Percentiles rank a stretch among this genome's conserved stretches.
Conservation (phyloP, 2,797 vertebrate species). For the Myotis findleyi region DNA sequence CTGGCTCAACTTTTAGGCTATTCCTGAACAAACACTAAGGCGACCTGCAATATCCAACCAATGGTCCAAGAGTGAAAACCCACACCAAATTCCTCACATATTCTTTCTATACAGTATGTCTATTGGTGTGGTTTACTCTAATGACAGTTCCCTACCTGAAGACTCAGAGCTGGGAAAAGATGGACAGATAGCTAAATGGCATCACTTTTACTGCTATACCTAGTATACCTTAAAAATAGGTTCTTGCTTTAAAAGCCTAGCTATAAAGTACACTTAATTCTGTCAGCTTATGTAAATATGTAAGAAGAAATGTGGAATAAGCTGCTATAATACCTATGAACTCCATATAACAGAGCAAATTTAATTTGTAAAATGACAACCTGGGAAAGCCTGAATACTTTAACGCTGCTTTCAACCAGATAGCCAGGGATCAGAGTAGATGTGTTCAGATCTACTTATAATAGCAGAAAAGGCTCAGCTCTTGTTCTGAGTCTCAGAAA, state of each 20-base stretch:
- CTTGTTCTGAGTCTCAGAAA: constrained; percentile 13
- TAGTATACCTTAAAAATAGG: background rate
- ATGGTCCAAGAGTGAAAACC: background rate
- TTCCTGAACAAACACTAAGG: constrained; percentile 11
- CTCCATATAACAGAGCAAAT: background rate
- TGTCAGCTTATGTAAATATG: background rate
- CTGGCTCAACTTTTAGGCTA: background rate
- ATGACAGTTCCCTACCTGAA: background rate
- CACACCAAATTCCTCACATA: background rate
- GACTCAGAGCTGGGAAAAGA: background rate
- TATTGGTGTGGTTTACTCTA: background rate
- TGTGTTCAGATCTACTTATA: background rate
- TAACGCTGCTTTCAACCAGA: background rate
- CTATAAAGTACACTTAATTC: background rate
- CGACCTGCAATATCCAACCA: background rate
- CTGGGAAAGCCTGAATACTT: background rate
- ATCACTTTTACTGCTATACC: background rate
- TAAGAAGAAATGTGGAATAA: background rate
- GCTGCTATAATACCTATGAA: background rate
- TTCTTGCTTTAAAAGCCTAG: constrained; percentile 14
- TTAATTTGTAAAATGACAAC: constrained; percentile 47
- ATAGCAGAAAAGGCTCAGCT: background rate
- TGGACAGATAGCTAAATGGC: background rate
- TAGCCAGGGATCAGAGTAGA: background rate
- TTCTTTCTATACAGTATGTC: background rate